Evolutionary conservation across 2,797 vertebrate genomes (phyloP).

Genomic region (Diplodus sargus): DNA sequence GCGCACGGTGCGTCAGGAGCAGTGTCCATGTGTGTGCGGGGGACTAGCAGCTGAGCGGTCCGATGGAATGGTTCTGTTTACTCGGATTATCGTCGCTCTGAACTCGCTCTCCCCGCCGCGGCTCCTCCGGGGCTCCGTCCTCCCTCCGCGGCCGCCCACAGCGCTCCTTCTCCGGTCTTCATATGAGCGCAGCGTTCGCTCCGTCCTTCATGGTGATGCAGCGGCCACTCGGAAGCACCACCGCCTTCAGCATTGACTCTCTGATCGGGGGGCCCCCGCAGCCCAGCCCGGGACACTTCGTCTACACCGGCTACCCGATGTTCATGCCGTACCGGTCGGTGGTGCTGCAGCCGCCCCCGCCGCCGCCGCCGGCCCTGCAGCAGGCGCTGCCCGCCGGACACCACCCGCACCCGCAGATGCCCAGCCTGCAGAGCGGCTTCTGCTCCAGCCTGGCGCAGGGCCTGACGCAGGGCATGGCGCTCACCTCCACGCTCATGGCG

Average conservation of each 20-base stretch:
- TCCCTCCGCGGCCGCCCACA: conserved; percentile 23
- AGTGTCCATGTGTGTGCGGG: too few species aligned
- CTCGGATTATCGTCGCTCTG: conserved; percentile 51
- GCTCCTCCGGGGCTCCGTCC: conserved; percentile 37
- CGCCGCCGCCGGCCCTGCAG: conserved; percentile 88
- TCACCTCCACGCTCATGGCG: conserved; percentile 96
- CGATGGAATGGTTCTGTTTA: conserved; percentile 56
- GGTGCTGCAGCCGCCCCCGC: conserved; percentile 93
- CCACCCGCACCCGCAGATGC: conserved; percentile 90
- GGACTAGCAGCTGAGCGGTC: too few species aligned
- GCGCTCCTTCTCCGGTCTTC: conserved; percentile 47
- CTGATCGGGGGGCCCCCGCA: conserved; percentile 94
- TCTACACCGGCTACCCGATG: conserved; percentile 97
- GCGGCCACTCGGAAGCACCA: conserved; percentile 95
- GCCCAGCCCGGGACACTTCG: conserved; percentile 93
- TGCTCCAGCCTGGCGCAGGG: conserved; percentile 94
- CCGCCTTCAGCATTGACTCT: conserved; percentile 97
- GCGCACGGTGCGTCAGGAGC: conserved; percentile 29
- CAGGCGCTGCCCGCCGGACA: conserved; percentile 83
- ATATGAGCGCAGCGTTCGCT: conserved; percentile 92
- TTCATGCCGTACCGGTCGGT: conserved; percentile 97
- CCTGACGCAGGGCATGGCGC: conserved; percentile 93
- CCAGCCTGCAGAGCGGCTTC: conserved; percentile 91
- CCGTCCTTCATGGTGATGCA: conserved; percentile 96
- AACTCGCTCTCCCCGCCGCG: conserved; percentile 28